Conservation (phyloP, 2,888 invertebrate genomes). For the Spodoptera picta region DNA sequence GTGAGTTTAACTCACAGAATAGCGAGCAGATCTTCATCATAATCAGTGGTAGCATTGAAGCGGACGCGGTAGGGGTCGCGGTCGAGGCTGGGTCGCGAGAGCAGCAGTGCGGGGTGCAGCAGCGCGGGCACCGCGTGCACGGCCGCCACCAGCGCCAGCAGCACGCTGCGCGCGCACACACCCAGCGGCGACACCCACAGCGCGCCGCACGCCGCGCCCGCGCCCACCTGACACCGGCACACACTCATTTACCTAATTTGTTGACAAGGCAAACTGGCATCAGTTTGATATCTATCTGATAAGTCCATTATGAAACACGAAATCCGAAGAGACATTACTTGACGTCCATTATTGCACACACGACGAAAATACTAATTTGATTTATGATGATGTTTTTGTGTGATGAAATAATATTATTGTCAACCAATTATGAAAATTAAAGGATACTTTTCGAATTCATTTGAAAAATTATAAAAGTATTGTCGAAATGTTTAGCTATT, state of each 20-base stretch:
- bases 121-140: slow-evolving; percentile 73
- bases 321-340: slow-evolving; percentile 7
- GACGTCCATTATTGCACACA: background rate
- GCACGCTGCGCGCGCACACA: slow-evolving; percentile 66
- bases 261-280: background rate
- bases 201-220: slow-evolving; percentile 76
- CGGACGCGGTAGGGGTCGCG: slow-evolving; percentile 72
- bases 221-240: slow-evolving; percentile 69
- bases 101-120: slow-evolving; percentile 69
- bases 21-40: slow-evolving; percentile 63
- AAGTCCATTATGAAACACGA: background rate
- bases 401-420: too few species aligned
- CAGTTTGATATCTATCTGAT: background rate
- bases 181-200: slow-evolving; percentile 80
- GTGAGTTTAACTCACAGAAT: slow-evolving; percentile 64
- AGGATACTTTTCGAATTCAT: slow-evolving; percentile 1
- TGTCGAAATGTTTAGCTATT: too few species aligned
- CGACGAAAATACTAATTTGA: too few species aligned
- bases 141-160: slow-evolving; percentile 68
- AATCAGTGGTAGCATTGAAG: slow-evolving; percentile 70
- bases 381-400: too few species aligned
- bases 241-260: background rate
- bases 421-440: slow-evolving; percentile 20
- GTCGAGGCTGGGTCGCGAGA: slow-evolving; percentile 70
- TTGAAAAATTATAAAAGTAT: too few species aligned